Evolutionary conservation across 2,888 invertebrate genomes (phyloP), one percentile per base, ranked within the genome.

Genomic region (Mimumesa dahlbomi): DNA sequence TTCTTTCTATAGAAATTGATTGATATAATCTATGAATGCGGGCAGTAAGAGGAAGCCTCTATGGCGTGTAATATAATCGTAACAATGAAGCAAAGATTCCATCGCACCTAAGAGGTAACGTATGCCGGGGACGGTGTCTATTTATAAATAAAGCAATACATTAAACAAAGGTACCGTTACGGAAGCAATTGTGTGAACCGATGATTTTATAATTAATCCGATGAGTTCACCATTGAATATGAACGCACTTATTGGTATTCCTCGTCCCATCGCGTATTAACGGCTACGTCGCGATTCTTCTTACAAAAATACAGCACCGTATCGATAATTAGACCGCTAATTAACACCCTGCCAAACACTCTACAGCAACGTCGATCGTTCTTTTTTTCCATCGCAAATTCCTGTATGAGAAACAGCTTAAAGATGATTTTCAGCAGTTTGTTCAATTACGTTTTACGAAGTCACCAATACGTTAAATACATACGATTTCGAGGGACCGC

Each of bases 221-320:
- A 43, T 22, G 48, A 58, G 14, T 45, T 14, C 25, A 16, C 16
- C 14, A 46, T 9, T 36, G 56, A 49, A 50, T 36, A 70, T 56
- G 58, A 64, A 58, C 63, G 46, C 46, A 58, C 48, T 61, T 56
- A 65, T 73, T 77, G 61, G 59, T 71, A 82, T 82, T 79, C 80
- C 40, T 19, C 31, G 49, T 54, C 34, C 45, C 49, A 16, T 29
- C 5, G 1, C 9, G 46, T 21, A 48, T 67, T n/a, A n/a, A n/a
- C n/a, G n/a, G n/a, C n/a, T n/a, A n/a, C n/a, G n/a, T n/a, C n/a
- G n/a, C n/a, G n/a, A n/a, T n/a, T n/a, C n/a, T n/a, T n/a, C n/a
- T n/a, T n/a, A 29, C 38, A 22, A 52, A n/a, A 69, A 52, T 63
- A 16, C 70, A 19, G 13, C 48, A 34, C 36, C 13, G 52, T 34